Conservation (phyloP, 2,888 invertebrate species). For the Polyploca ridens region DNA sequence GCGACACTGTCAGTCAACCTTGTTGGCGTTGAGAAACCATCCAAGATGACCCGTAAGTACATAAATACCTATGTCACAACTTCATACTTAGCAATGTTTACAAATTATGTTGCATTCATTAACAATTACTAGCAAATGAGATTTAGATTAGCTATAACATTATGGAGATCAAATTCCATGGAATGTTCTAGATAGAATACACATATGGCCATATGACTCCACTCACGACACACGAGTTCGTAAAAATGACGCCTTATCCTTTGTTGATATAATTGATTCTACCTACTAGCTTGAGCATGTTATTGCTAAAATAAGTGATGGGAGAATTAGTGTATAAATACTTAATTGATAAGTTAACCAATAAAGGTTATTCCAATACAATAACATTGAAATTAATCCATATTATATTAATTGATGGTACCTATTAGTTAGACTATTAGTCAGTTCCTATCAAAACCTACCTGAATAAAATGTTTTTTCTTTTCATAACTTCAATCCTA, state of each 20-base stretch:
- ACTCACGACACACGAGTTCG: constrained; percentile 37
- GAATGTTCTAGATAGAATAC: constrained; percentile 63
- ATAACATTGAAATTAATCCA: background rate
- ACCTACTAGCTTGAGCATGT: constrained; percentile 20
- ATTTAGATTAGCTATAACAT: background rate
- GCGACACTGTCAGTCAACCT: constrained; percentile 39
- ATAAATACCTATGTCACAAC: constrained; percentile 7
- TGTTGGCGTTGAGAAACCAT: constrained; percentile 45
- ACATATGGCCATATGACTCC: constrained; percentile 26
- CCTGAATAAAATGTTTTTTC: background rate
- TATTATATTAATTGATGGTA: no score
- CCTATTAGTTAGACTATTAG: no score
- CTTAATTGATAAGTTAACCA: background rate
- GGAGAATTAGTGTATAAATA: background rate
- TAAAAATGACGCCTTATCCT: constrained; percentile 34
- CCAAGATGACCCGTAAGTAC: constrained; percentile 81
- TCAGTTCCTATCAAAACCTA: no score
- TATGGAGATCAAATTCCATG: constrained; percentile 32
- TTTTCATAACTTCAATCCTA: background rate
- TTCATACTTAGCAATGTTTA: constrained; percentile 19
- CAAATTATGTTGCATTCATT: constrained; percentile 12
- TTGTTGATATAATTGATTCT: constrained; percentile 29
- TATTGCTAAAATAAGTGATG: background rate
- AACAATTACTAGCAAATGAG: background rate
- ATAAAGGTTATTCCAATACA: background rate